A percentile compares a stretch with the other conserved stretches of the same genome.
Evolutionary conservation across 2,113 vertebrate genomes (phyloP).

Genomic region (Dissostichus mawsoni): DNA sequence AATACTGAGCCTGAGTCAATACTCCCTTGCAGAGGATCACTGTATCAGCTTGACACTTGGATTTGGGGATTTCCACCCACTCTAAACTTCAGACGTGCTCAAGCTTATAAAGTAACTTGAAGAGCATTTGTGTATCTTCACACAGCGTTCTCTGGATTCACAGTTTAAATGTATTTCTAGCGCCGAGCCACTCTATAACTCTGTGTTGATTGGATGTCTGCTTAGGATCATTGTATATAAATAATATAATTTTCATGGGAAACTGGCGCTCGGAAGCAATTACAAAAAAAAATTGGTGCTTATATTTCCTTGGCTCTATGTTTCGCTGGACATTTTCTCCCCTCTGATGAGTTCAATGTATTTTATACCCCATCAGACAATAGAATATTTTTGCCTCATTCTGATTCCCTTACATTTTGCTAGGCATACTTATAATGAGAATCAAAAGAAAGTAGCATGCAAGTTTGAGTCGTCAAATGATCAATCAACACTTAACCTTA

Average conservation of each 20-base stretch:
- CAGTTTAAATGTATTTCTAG: constrained; percentile 6
- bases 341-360: neutral
- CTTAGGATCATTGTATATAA: neutral
- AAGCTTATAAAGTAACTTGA: constrained; percentile 33
- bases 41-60: constrained; percentile 8
- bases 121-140: constrained; percentile 30
- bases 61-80: constrained; percentile 43
- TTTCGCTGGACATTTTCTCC: constrained; percentile 5
- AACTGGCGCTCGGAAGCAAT: constrained; percentile 12
- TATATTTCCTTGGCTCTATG: neutral
- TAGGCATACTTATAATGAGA: neutral
- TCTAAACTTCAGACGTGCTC: constrained; percentile 37
- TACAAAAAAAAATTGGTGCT: neutral
- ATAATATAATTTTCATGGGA: constrained; percentile 13
- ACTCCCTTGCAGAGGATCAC: constrained; percentile 10
- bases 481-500: neutral
- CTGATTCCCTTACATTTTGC: neutral
- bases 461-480: neutral
- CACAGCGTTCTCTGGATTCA: constrained; percentile 18
- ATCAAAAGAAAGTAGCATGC: neutral
- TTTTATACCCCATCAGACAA: constrained; percentile 5
- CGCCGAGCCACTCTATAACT: constrained; percentile 15
- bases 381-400: neutral
- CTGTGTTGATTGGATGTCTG: constrained; percentile 31
- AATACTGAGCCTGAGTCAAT: constrained; percentile 19